A percentile compares a stretch with the other conserved stretches of the same genome.
Conservation (phyloP, 1,140 invertebrate species). For the Lepidurus packardi region DNA sequence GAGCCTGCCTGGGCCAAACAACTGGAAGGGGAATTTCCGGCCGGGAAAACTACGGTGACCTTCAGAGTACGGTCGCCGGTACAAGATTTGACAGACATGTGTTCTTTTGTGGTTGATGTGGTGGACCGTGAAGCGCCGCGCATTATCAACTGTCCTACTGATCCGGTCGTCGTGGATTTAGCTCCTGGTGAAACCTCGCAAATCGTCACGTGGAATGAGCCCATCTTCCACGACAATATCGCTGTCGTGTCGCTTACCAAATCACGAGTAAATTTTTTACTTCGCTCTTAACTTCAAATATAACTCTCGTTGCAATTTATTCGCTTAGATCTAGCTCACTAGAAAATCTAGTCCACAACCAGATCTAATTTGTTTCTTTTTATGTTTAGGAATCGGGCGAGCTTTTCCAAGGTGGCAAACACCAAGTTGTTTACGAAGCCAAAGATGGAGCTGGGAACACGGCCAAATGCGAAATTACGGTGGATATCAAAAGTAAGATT, state of each 20-base stretch:
- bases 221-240: constrained; percentile 59
- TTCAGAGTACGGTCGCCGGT: constrained; percentile 57
- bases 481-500: constrained; percentile 54
- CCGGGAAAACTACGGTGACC: constrained; percentile 53
- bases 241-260: constrained; percentile 54
- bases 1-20: constrained; percentile 59
- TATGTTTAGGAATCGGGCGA: constrained; percentile 53
- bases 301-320: neutral
- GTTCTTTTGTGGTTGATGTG: constrained; percentile 58
- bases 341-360: too few relatives aligned
- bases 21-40: constrained; percentile 54
- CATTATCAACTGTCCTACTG: constrained; percentile 55
- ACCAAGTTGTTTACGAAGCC: constrained; percentile 58
- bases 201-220: constrained; percentile 61
- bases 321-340: neutral
- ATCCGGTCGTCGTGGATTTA: constrained; percentile 55
- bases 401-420: constrained; percentile 52
- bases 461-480: constrained; percentile 57
- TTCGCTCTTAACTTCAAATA: neutral
- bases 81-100: constrained; percentile 52
- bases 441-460: constrained; percentile 56
- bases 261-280: constrained; percentile 50
- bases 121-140: constrained; percentile 54
- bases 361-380: constrained; percentile 20
- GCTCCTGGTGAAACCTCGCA: constrained; percentile 50